Conservation (phyloP, 2,113 vertebrate genomes). For the Antechinus stuartii region DNA sequence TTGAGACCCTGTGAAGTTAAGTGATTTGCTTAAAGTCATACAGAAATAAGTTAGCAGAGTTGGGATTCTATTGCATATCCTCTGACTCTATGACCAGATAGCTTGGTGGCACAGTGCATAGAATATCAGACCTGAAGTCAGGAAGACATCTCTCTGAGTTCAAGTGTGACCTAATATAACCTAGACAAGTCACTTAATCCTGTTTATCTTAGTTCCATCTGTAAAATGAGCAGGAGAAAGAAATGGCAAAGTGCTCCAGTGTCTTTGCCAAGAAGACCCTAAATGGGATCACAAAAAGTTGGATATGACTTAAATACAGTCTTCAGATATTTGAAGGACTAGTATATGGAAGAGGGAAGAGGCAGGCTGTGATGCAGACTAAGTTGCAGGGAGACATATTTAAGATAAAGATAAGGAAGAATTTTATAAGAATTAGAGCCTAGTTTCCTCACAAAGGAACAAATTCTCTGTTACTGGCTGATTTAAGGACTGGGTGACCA, state of each 20-base stretch:
- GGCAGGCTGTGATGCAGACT: not conserved
- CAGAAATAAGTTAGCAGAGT: not conserved
- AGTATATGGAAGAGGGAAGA: not conserved
- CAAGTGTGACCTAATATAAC: not conserved
- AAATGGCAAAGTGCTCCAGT: not conserved
- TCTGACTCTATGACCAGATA: not conserved
- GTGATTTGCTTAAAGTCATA: not conserved
- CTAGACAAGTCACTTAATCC: not conserved
- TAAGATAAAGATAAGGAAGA: not conserved
- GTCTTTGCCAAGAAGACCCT: not conserved
- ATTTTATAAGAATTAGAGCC: not conserved
- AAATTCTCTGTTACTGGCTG: not conserved
- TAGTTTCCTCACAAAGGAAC: not conserved
- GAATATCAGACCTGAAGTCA: not conserved
- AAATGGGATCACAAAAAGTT: not conserved
- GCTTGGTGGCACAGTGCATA: not conserved
- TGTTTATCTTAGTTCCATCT: not conserved
- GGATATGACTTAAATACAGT: not conserved
- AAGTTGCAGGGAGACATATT: not conserved
- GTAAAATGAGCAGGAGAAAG: not conserved
- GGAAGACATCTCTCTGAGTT: not conserved
- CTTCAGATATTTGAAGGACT: not conserved
- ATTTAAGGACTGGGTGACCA: not conserved
- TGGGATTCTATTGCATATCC: not conserved
- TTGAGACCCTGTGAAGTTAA: not conserved